These are phyloP conservation scores for Caenorhabditis sp. DNA, from an alignment of 2,888 invertebrate genomes.

Conservation along the genomic window DNA sequence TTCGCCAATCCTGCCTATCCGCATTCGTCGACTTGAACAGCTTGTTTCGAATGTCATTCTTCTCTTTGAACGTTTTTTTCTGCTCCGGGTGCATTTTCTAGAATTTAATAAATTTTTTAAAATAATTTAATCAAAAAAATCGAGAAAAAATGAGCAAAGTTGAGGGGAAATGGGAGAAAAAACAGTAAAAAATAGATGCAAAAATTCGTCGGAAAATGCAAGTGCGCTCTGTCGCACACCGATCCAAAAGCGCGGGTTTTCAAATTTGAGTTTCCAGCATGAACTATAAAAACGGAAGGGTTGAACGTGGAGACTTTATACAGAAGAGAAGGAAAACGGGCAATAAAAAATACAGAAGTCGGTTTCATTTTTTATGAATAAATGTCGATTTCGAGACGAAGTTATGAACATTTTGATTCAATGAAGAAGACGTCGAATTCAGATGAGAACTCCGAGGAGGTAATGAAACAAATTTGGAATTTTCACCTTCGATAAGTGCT, in stretches of 20 bases:
- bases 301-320: neutral
- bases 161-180: neutral
- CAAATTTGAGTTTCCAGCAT: neutral
- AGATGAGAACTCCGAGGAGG: constrained; percentile 8
- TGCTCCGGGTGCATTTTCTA: constrained; percentile 62
- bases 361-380: constrained; percentile 34
- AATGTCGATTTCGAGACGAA: constrained; percentile 51
- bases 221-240: neutral
- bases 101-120: neutral
- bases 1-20: constrained; percentile 59
- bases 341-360: neutral
- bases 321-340: too few relatives aligned
- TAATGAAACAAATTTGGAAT: neutral
- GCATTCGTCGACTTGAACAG: constrained; percentile 65
- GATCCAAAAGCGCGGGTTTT: neutral
- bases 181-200: neutral
- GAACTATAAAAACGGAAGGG: neutral
- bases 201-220: neutral
- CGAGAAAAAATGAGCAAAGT: neutral
- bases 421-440: constrained; percentile 35
- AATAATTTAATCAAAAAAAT: neutral
- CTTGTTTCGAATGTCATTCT: constrained; percentile 61
- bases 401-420: constrained; percentile 44
- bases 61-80: constrained; percentile 61
- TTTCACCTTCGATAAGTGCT: neutral